Evolutionary conservation across 2,888 invertebrate species (phyloP), one percentile per base, ranked within the genome.

Genomic region (Orthosia incerta): DNA sequence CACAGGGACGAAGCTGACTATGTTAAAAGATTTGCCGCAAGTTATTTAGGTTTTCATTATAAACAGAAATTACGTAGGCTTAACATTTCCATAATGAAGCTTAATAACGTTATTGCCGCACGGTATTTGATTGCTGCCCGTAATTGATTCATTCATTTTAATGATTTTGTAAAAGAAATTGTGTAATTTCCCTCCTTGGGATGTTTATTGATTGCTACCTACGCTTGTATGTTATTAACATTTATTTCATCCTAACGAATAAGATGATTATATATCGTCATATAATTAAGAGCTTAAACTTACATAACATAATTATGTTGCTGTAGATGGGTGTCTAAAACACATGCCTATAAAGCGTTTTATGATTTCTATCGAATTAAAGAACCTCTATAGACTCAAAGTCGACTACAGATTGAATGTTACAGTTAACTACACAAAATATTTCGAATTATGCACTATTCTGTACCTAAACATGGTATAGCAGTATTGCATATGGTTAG

Each of bases 1-100:
- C 68, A 57, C 62, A 5, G 3, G 12, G 55, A 60, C n/a, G 16
- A 55, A 50, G 15, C 53, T 56, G 13, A 16, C 23, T 62, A 59
- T 51, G 23, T 55, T 31, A 9, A 16, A 48, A 69, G 55, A 59
- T 56, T 56, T 26, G 23, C n/a, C 20, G 45, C 46, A 48, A 66
- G 59, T 55, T 66, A 63, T 77, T 82, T 70, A 56, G 57, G 16
- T 59, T 59, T 70, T 66, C 82, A 76, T 76, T 82, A 62, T 69
- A 67, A 70, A 61, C 31, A 57, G 45, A 67, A 82, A 78, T 67
- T 67, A 67, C 46, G 63, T 64, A 26, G 66, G 66, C 59, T 64
- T 50, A n/a, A 66, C n/a, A 48, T 66, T 78, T 46, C 26, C 23
- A 56, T 60, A 64, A 67, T 71, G 59, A 76, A 20, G 46, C 51